phyloP scores from a whole-genome alignment of 2,113 vertebrate species.

The Dinomys branickii region DNA sequence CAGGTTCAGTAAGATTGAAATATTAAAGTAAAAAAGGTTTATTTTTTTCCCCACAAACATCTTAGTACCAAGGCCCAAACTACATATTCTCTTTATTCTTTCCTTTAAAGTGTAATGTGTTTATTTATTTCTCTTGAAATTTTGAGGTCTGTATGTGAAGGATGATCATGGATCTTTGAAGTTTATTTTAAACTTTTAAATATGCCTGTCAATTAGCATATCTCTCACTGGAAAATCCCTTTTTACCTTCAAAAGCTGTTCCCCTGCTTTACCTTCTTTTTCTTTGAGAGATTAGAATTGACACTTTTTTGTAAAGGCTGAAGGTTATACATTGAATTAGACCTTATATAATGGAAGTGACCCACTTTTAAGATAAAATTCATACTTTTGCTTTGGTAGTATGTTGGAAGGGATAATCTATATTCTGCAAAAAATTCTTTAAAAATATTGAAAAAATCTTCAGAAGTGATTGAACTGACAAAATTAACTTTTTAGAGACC shows the following conservation, averaged over 20 bases:
- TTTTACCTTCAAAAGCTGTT: conserved; percentile 15
- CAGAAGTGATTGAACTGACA: neutral
- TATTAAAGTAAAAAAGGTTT: neutral
- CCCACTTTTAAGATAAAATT: conserved; percentile 21
- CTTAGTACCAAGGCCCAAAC: neutral
- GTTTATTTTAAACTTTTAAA: conserved; percentile 56
- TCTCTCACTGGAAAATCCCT: neutral
- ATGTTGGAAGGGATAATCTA: neutral
- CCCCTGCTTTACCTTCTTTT: neutral
- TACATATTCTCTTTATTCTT: neutral
- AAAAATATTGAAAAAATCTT: neutral
- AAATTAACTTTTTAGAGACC: neutral
- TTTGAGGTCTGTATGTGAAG: neutral
- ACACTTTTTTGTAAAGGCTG: neutral
- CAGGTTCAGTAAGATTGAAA: neutral
- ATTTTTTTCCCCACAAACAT: conserved; percentile 32
- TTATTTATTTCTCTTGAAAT: conserved; percentile 43
- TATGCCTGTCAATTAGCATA: conserved; percentile 41
- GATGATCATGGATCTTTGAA: conserved; percentile 48
- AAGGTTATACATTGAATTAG: conserved; percentile 40
- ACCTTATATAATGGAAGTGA: conserved; percentile 33
- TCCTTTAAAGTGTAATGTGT: neutral
- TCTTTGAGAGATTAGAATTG: neutral
- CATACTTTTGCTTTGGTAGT: neutral
- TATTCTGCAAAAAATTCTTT: neutral